Base-by-base conservation (phyloP, 2,888 invertebrate genomes). In the Metalampra italica region DNA sequence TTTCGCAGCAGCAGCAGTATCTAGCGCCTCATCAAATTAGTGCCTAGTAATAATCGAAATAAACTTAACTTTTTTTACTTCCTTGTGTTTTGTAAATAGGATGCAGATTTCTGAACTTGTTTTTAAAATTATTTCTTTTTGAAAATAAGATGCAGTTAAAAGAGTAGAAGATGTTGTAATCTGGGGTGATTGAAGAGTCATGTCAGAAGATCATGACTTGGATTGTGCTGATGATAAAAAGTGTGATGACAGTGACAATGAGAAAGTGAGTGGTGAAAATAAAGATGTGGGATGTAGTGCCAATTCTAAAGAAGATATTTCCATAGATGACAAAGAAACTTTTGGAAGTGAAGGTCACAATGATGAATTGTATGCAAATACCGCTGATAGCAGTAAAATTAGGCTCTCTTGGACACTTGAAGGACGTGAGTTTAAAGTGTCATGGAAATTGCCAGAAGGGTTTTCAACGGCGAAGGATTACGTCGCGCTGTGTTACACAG, bases 401-500 rank as follows among this genome's bases (percentile, higher is more conserved):
- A 62, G 15, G 56, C 52, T 44, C 65, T 86, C 51, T 72, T 90
- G 90, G 83, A 84, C 78, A 9, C 70, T 82, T 49, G 82, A 90
- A 55, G 82, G 80, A 38, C 77, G 59, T 55, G 77, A 84, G 56
- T 78, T 77, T 51, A 76, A 71, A 52, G 69, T 87, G 54, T 77
- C 82, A 59, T 92, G 92, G 92, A 78, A 71, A 49, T 65, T 91
- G 41, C 76, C 80, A 11, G 82, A 89, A 49, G 89, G 82, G 45
- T 60, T 64, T 14, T 68, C 75, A 8, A 71, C 82, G 38, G 29
- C 64, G 45, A 64, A 71, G 45, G 92, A 92, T 67, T 92, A 90
- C 73, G 81, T 92, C 62, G 91, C 89, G 44, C 71, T 92, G 57
- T 91, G 90, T 69, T 84, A 75, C 65, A 71, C 79, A 83, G 92